These are phyloP conservation scores for Acyrthosiphon pisum DNA, from an alignment of 1,140 invertebrate genomes.

Conservation along the genomic window DNA sequence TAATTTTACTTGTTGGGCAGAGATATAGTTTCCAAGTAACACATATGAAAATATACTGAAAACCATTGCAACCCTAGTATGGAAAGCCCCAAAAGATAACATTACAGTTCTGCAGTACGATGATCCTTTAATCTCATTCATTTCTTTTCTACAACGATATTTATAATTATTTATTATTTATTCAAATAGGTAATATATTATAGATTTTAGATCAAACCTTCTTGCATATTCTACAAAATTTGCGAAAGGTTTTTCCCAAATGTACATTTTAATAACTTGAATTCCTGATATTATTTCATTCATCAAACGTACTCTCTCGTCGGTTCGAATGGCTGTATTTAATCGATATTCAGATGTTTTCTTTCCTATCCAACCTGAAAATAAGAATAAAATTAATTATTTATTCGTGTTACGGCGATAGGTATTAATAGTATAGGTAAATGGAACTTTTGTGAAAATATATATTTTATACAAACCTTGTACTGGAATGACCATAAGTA, in stretches of 20 bases:
- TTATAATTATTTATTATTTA: constrained; percentile 66
- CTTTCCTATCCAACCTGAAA: constrained; percentile 74
- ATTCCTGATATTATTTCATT: constrained; percentile 81
- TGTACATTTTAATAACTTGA: constrained; percentile 91
- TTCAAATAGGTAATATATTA: constrained; percentile 81
- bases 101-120: constrained; percentile 76
- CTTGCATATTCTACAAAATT: constrained; percentile 69
- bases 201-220: constrained; percentile 70
- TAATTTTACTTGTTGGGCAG: constrained; percentile 74
- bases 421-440: not conserved
- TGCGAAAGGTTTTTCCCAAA: constrained; percentile 83
- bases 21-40: constrained; percentile 72
- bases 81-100: constrained; percentile 76
- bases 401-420: not conserved
- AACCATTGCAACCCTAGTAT: constrained; percentile 79
- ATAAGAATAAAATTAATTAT: not conserved
- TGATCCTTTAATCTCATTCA: constrained; percentile 72
- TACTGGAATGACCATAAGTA: constrained; percentile 82
- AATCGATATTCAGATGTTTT: constrained; percentile 70
- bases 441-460: not conserved
- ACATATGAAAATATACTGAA: constrained; percentile 79
- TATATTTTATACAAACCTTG: constrained; percentile 70
- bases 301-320: constrained; percentile 82
- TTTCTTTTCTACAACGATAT: constrained; percentile 63
- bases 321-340: constrained; percentile 75